Evolutionary conservation across 2,888 invertebrate species (phyloP).

Genomic region (Adineta ricciae): DNA sequence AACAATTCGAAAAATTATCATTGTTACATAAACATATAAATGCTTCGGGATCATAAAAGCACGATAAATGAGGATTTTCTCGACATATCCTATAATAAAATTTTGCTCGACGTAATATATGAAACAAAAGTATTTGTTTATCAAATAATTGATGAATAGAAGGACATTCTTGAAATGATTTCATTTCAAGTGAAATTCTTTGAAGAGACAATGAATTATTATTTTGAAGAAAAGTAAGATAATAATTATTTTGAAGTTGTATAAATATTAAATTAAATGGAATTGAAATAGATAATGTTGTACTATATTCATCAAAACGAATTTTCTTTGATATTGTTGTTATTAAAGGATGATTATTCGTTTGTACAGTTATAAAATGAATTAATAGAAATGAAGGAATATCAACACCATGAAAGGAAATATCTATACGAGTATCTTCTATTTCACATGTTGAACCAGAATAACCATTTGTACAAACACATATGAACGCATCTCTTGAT

Average conservation of each 20-base stretch:
- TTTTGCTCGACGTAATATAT: neutral
- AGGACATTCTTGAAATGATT: neutral
- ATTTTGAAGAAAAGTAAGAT: neutral
- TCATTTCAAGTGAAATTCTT: neutral
- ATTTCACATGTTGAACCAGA: neutral
- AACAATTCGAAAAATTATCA: neutral
- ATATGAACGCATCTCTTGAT: neutral
- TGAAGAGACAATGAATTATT: neutral
- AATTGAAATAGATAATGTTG: neutral
- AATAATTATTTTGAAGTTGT: neutral
- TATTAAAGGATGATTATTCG: neutral
- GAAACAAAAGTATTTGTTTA: neutral
- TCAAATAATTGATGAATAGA: neutral
- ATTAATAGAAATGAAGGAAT: neutral
- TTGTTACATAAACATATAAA: neutral
- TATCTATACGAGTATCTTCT: neutral
- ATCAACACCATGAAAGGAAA: neutral
- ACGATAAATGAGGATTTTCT: neutral
- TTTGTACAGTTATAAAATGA: neutral
- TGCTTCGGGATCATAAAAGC: neutral
- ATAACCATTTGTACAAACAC: neutral
- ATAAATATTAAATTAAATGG: neutral
- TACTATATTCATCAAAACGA: neutral
- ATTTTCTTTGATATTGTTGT: neutral
- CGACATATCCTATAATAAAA: neutral